Conservation (phyloP, 2,113 vertebrate genomes). For the Atherinomorus stipes region DNA sequence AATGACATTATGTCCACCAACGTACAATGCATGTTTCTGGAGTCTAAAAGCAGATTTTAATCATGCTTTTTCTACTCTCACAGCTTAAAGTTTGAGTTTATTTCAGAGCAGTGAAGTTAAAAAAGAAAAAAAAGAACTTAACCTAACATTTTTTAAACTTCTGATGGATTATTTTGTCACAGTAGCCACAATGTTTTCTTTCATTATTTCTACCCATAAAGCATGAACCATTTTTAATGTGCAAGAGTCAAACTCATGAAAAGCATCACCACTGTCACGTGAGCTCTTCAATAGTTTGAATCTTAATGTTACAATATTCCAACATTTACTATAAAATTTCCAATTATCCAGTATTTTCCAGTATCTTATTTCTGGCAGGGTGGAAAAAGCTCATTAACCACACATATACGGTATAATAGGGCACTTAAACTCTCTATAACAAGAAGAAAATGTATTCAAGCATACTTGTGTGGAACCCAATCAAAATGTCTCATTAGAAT, state of each 20-base stretch:
- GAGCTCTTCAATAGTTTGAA: not conserved
- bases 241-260: not conserved
- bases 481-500: conserved; percentile 74
- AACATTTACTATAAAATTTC: not conserved
- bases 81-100: not conserved
- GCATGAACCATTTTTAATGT: not conserved
- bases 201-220: not conserved
- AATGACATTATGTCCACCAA: too few species aligned
- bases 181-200: not conserved
- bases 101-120: not conserved
- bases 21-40: too few species aligned
- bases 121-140: conserved; percentile 1
- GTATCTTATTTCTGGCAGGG: conserved; percentile 14
- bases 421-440: conserved; percentile 62
- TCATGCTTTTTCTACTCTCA: not conserved
- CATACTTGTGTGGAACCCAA: conserved; percentile 61
- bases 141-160: not conserved
- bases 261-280: conserved; percentile 4
- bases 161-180: not conserved
- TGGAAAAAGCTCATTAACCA: conserved; percentile 57
- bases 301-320: conserved; percentile 6
- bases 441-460: conserved; percentile 54
- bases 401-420: conserved; percentile 47
- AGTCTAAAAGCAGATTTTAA: not conserved
- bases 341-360: conserved; percentile 34